Evolutionary conservation across 2,797 vertebrate species (phyloP), one percentile per base, ranked within the genome.

Genomic region (Otus scops): DNA sequence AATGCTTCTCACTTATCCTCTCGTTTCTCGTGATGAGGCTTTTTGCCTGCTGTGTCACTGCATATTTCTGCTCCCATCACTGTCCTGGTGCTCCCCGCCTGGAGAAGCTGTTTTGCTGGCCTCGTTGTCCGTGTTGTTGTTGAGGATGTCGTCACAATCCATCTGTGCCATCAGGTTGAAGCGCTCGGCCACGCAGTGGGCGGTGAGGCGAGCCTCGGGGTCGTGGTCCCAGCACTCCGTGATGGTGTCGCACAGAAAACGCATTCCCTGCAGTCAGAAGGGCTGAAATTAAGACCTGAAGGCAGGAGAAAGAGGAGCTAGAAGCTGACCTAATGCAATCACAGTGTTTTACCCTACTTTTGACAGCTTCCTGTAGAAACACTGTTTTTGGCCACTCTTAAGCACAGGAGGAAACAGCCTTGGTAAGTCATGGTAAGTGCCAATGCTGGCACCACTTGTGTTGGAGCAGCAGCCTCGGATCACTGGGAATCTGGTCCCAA

Each of bases 191-290:
- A 99, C 99, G 4, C 99, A 99, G 97, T 99, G 98, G 19, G 99
- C 99, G 0, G 99, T 99, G 85, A 99, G 98, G 11, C 99, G 97
- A 38, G 99, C 99, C 96, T 99, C 99, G 0, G 99, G 99, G 97
- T 99, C 99, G 3, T 99, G 99, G 93, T 99, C 99, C 99, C 99
- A 99, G 96, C 99, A 99, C 97, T 99, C 99, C 0, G 97, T 98
- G 94, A 99, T 98, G 78, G 99, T 99, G 92, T 99, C 98, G 6
- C 99, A 99, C 96, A 99, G 98, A 48, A 98, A 88, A 18, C 97
- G 97, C 99, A 99, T 98, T 22, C 99, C 99, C 99, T 99, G 97
- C 21, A 32, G 71, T 3, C 61, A 84, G 34, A 91, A 23, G 39
- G 59, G 54, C 24, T 61, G 34, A 13, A 20, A 7, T 97, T 78